Evolutionary conservation across 92 coral and sea anemone species (phyloP).

Genomic region (Hydrozoanthus gracilis): DNA sequence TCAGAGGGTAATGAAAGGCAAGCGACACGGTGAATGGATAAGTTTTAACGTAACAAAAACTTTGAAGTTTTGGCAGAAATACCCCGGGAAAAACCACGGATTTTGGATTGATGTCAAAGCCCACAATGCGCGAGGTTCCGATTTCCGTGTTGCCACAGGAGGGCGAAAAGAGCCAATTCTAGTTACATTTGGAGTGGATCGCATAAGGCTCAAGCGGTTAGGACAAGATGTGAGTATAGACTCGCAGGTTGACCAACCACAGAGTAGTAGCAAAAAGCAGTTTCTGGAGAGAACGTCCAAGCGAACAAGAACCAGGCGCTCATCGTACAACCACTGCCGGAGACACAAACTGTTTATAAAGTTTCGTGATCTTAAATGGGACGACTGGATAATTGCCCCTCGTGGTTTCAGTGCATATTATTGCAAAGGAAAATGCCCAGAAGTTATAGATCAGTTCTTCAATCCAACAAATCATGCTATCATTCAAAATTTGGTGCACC

Average conservation of each 20-base stretch:
- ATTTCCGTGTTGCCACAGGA: conserved; percentile 85
- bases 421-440: conserved; percentile 92
- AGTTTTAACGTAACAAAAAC: conserved; percentile 85
- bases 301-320: conserved; percentile 63
- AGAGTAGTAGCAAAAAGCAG: conserved; percentile 10
- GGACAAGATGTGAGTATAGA: conserved; percentile 31
- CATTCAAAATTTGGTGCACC: conserved; percentile 89
- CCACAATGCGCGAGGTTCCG: conserved; percentile 71
- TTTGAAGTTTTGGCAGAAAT: conserved; percentile 78
- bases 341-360: conserved; percentile 83
- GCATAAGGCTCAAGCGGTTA: conserved; percentile 49
- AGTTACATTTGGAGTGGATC: conserved; percentile 75
- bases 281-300: conserved; percentile 28
- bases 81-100: conserved; percentile 77
- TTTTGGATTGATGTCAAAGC: conserved; percentile 82
- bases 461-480: conserved; percentile 90
- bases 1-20: conserved; percentile 70
- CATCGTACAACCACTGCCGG: conserved; percentile 59
- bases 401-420: conserved; percentile 90
- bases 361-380: conserved; percentile 89
- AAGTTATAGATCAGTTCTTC: conserved; percentile 78
- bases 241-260: conserved; percentile 32
- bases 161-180: conserved; percentile 95
- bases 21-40: conserved; percentile 93
- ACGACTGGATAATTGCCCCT: conserved; percentile 91